Evolutionary conservation across 2,888 invertebrate genomes (phyloP).

Genomic region (Bedellia somnulentella): DNA sequence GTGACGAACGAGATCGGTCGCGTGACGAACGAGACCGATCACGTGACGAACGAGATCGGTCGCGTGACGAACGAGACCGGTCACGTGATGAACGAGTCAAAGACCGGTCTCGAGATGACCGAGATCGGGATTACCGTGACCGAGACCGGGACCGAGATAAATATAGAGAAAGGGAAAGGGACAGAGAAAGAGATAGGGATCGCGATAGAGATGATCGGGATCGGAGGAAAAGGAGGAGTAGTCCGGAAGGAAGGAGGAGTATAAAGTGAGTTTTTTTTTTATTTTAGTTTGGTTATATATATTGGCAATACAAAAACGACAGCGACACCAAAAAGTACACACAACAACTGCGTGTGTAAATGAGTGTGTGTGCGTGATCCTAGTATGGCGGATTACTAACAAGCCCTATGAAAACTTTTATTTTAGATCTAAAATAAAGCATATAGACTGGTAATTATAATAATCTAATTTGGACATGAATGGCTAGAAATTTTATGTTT

Average conservation of each 20-base stretch:
- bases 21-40: conserved; percentile 16
- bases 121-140: conserved; percentile 26
- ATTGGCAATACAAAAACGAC: no score
- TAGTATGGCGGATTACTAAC: no score
- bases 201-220: conserved; percentile 25
- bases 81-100: conserved; percentile 13
- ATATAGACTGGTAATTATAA: no score
- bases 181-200: conserved; percentile 18
- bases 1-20: conserved; percentile 15
- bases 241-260: conserved; percentile 47
- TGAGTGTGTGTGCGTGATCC: no score
- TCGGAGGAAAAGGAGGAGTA: conserved; percentile 32
- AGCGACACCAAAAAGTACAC: no score
- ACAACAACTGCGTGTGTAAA: no score
- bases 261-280: conserved; percentile 24
- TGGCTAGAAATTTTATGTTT: no score
- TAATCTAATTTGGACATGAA: no score
- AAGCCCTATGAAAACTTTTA: no score
- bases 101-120: conserved; percentile 23
- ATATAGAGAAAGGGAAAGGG: conserved; percentile 10
- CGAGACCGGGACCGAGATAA: conserved; percentile 20
- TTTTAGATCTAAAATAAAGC: no score
- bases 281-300: no score
- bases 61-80: conserved; percentile 12
- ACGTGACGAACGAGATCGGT: conserved; percentile 21